Evolutionary conservation across 1,140 invertebrate species (phyloP).

Genomic region (Maconellicoccus hirsutus): DNA sequence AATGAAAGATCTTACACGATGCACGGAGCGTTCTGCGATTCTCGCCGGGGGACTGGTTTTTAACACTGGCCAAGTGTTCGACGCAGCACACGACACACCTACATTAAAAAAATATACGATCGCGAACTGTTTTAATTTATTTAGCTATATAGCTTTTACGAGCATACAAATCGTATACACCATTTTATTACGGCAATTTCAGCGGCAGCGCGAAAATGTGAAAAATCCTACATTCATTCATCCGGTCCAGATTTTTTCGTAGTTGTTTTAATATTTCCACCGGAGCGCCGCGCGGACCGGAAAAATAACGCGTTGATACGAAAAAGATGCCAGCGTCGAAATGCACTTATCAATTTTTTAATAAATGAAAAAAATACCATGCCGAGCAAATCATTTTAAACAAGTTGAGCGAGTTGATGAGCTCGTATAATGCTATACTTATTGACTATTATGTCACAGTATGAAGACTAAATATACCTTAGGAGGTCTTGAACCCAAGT

Average conservation of each 20-base stretch:
- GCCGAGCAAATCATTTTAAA: background rate
- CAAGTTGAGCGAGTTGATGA: slow-evolving; percentile 14
- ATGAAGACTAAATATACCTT: slow-evolving; percentile 19
- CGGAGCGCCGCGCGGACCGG: too few relatives aligned
- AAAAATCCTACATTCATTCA: too few relatives aligned
- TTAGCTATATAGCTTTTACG: background rate
- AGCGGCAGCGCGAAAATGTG: too few relatives aligned
- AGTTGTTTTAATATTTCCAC: too few relatives aligned
- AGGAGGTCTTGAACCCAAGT: background rate
- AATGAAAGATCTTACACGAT: too few relatives aligned
- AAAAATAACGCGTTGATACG: too few relatives aligned
- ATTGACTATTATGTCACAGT: slow-evolving; percentile 21
- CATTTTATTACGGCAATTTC: background rate
- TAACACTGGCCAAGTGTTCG: slow-evolving; percentile 1
- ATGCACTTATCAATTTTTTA: background rate
- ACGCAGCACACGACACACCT: slow-evolving; percentile 2
- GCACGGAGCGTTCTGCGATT: background rate
- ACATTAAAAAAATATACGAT: background rate
- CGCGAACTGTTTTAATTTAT: background rate
- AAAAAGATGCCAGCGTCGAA: background rate
- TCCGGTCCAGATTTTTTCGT: too few relatives aligned
- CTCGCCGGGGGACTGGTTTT: background rate
- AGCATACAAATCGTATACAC: background rate
- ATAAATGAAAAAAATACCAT: slow-evolving; percentile 13
- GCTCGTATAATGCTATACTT: slow-evolving; percentile 20